Conservation (phyloP, 2,113 vertebrate species). For the Poecile atricapillus region DNA sequence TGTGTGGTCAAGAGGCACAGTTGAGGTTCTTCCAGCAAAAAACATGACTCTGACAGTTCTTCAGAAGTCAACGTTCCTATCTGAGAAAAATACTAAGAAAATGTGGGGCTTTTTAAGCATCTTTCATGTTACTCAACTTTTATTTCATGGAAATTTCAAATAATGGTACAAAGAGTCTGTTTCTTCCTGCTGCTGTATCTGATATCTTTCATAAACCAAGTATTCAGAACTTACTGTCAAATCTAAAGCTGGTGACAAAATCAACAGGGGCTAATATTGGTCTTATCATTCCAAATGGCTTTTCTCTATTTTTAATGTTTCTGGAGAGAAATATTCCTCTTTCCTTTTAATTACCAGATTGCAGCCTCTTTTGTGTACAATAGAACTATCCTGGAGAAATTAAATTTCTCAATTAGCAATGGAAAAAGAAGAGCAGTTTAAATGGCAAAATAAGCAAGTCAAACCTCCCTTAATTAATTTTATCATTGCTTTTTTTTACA, state of each 20-base stretch:
- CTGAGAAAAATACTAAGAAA: background rate
- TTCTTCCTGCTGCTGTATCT: background rate
- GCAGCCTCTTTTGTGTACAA: background rate
- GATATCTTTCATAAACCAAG: background rate
- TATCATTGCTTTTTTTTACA: background rate
- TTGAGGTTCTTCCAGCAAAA: background rate
- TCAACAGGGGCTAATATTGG: background rate
- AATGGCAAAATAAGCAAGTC: conserved; percentile 22
- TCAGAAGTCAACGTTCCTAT: background rate
- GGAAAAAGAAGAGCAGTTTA: background rate
- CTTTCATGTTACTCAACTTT: background rate
- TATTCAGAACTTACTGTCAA: background rate
- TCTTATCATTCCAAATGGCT: background rate
- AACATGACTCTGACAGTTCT: background rate
- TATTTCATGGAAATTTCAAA: background rate
- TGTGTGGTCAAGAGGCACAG: background rate
- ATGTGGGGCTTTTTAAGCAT: fast-evolving
- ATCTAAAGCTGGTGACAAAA: background rate
- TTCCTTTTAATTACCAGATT: background rate
- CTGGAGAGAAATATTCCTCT: background rate
- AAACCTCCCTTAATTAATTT: conserved; percentile 53
- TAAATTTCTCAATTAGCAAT: background rate
- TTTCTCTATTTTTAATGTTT: background rate
- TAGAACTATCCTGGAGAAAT: background rate
- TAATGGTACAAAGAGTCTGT: background rate